Base-by-base conservation (phyloP, 2,797 vertebrate genomes). In the Decapterus maruadsi region DNA sequence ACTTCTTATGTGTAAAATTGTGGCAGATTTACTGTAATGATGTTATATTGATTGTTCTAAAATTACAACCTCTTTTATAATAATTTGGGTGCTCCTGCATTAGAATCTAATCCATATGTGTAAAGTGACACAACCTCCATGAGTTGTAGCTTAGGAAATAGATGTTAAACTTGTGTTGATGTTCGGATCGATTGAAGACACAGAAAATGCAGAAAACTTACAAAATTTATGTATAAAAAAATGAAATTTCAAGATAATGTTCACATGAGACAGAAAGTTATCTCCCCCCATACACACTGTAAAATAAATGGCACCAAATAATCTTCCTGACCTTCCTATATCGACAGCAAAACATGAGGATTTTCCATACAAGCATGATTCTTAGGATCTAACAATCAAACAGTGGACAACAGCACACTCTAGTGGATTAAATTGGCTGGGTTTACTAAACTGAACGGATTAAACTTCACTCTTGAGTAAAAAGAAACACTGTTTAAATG, bases 171-270 rank as follows among this genome's bases (percentile, higher is more conserved):
- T 71, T 22, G 54, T 56, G 50, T 43, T 62, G 26, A 73, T 80
- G 68, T 76, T 77, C 57, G 66, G 75, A 75, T 34, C 58, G 16
- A 84, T 51, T 62, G 45, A 75, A 75, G 78, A 87, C 75, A 83
- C 78, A 69, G 76, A 56, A 69, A 61, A 54, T 80, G 67, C 75
- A 75, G 82, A 84, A 81, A 90, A 83, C 16, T 11, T 84, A 87
- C 76, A 90, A 90, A 90, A 9, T 84, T 46, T 78, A 77, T 84
- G 75, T 77, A 72, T 78, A 48, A 81, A 85, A 92, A 81, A 61
- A 51, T 8, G 3, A 83, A 42, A 69, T 62, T 70, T 83, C 62
- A 85, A 68, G 68, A 73, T 9, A 68, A 78, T 51, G 43, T 67
- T 87, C 74, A 82, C 61, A 80, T 40, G 26, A 62, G 43, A 73